These are phyloP conservation scores for Phyllotreta striolata DNA, from an alignment of 2,888 invertebrate species.

Conservation along the genomic window DNA sequence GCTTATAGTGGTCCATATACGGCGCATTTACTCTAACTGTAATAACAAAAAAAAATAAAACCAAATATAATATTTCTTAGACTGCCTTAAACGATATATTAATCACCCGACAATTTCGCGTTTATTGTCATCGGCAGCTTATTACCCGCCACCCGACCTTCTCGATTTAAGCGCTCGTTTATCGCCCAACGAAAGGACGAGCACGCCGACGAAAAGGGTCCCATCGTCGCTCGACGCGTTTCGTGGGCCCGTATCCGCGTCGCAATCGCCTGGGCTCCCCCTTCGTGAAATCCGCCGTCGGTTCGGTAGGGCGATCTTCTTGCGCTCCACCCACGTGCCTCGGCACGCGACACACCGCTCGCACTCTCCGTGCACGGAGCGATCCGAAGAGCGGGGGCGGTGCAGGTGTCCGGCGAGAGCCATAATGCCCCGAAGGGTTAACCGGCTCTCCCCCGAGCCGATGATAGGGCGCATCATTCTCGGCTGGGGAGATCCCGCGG, in stretches of 20 bases:
- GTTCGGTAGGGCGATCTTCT: constrained; percentile 32
- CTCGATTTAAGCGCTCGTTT: constrained; percentile 7
- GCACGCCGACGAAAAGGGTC: constrained; percentile 17
- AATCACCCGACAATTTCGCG: too few relatives aligned
- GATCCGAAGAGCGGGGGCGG: constrained; percentile 3
- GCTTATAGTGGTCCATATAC: too few relatives aligned
- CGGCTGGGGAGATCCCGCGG: constrained; percentile 28
- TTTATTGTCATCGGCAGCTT: too few relatives aligned
- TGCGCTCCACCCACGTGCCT: constrained; percentile 38
- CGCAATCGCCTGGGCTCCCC: constrained; percentile 28
- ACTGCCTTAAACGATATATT: too few relatives aligned
- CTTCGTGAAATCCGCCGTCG: constrained; percentile 28
- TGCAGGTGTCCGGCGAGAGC: constrained; percentile 37
- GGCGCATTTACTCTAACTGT: too few relatives aligned
- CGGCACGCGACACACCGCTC: constrained; percentile 38
- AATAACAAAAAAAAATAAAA: too few relatives aligned
- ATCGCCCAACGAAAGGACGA: constrained; percentile 14
- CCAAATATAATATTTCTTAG: too few relatives aligned
- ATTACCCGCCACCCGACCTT: background rate
- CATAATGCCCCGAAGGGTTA: constrained; percentile 37
- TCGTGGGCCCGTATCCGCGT: constrained; percentile 9
- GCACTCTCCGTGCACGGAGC: too few relatives aligned
- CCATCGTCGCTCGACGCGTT: constrained; percentile 2
- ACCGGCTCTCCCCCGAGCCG: constrained; percentile 30
- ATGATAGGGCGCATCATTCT: constrained; percentile 19